Evolutionary conservation across 2,888 invertebrate species (phyloP), one percentile per base, ranked within the genome.

Genomic region (Dicyrtomina minuta): DNA sequence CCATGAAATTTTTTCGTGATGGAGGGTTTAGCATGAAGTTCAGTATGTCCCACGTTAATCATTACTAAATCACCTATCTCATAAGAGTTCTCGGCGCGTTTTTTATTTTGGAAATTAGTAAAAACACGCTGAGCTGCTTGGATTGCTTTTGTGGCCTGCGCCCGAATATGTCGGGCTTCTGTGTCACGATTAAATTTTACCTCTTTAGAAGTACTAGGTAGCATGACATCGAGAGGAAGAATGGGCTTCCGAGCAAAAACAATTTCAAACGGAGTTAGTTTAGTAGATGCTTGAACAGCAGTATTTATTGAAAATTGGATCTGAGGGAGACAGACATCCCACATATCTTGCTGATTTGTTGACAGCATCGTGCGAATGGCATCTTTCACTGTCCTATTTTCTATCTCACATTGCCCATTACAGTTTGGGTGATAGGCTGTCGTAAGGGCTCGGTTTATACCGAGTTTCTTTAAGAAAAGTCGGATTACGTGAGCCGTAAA

Each of bases 261-360:
- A 5, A 58, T 13, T 15, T 58, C 58, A 27, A 58, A 58, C 17
- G 58, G 58, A 10, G 58, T 58, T 3, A 17, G n/a, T 5, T 17
- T 5, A 15, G 33, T 58, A 3, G 58, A n/a, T n/a, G 4, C 17
- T 27, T 58, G 58, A 17, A 17, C 33, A 8, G 26, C 26, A 33
- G 58, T 58, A 27, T 58, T 58, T 5, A 58, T 58, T 3, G 27
- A 8, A n/a, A 12, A 58, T 27, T 22, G 15, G 15, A 58, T 24
- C 27, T 58, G 58, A 12, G 24, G 58, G 4, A 58, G 17, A 58
- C 26, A 58, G n/a, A 4, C 10, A 27, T 58, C 58, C 58, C 58
- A 58, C 15, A 10, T 2, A 33, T 58, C 3, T 2, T 58, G 58
- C 10, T 58, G 4, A 55, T 15, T 5, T 13, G 17, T 44, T 4